Evolutionary conservation across 2,113 vertebrate genomes (phyloP), one percentile per base, ranked within the genome.

Genomic region (Fregata magnificens): DNA sequence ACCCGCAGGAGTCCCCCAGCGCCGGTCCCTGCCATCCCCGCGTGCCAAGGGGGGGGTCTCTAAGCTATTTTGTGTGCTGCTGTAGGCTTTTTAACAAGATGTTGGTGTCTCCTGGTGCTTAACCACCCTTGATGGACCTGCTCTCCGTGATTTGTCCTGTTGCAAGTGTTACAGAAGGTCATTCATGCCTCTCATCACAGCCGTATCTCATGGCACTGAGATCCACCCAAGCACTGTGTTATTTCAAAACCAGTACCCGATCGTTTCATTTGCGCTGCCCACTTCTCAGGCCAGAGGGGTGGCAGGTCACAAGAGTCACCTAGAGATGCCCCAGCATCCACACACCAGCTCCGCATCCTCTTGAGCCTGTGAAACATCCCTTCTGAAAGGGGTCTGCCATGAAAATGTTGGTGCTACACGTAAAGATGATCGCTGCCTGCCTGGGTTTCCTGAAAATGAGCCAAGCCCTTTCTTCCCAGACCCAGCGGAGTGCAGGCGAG

Each of bases 1-100:
- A 67, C 88, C 84, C 16, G 2, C 21, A 0, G 2, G 32, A 32
- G 36, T 1, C 17, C 45, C 66, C 59, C 72, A 22, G 44, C 55
- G 80, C 71, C 69, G 0, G 1, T 3, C 11, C 13, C 45, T 34
- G n/a, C n/a, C 3, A 1, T 6, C 26, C 25, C 12, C 1, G 0
- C 3, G 2, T 13, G 24, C 19, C 44, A 2, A 2, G 1, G 25
- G 8, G 8, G 6, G 5, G 7, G 20, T 18, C 31, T 49, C 28
- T 14, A 2, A 55, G 49, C 3, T 36, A 5, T 5, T 77, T 34
- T 4, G 15, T 6, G 17, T 44, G 53, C 26, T 49, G 36, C 31
- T 18, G 6, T 5, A 7, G n/a, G 50, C 31, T 53, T 56, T 56
- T 20, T 13, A n/a, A 28, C 11, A 14, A 11, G 16, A 9, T 7